Percentiles rank a stretch among this genome's conserved stretches.
Conservation (phyloP, 1,140 invertebrate genomes). For the Bombus pascuorum region DNA sequence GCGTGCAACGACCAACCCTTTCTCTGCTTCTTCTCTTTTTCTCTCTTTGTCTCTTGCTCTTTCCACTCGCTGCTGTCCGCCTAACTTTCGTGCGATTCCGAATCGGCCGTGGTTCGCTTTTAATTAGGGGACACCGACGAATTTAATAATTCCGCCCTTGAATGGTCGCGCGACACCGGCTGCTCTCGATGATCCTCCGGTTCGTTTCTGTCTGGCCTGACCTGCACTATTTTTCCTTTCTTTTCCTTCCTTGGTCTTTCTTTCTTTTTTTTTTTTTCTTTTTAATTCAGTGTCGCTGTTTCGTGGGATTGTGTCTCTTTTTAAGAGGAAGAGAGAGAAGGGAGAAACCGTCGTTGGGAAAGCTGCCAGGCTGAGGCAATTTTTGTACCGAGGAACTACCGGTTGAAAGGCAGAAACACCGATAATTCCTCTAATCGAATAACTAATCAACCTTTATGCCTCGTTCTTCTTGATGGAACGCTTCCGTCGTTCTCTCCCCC, state of each 20-base stretch:
- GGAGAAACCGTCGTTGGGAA: background rate
- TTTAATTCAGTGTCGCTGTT: background rate
- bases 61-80: background rate
- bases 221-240: background rate
- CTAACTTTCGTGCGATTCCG: slow-evolving; percentile 32
- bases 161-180: slow-evolving; percentile 3
- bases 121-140: slow-evolving; percentile 51
- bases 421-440: slow-evolving; percentile 20
- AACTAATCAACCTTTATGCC: slow-evolving; percentile 3
- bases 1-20: background rate
- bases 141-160: slow-evolving; percentile 45
- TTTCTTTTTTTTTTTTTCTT: background rate
- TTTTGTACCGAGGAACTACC: background rate
- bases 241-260: too few species aligned
- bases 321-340: background rate
- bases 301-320: background rate
- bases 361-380: background rate
- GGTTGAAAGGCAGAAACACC: background rate
- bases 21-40: too few species aligned
- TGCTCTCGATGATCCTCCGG: slow-evolving; percentile 5
- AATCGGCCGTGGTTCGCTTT: slow-evolving; percentile 34
- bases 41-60: too few species aligned
- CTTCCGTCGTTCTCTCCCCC: background rate
- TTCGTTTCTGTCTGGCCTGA: background rate
- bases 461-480: background rate